These are phyloP conservation scores for Ichneumoninae sp. DNA, from an alignment of 2,888 invertebrate genomes.

Conservation along the genomic window DNA sequence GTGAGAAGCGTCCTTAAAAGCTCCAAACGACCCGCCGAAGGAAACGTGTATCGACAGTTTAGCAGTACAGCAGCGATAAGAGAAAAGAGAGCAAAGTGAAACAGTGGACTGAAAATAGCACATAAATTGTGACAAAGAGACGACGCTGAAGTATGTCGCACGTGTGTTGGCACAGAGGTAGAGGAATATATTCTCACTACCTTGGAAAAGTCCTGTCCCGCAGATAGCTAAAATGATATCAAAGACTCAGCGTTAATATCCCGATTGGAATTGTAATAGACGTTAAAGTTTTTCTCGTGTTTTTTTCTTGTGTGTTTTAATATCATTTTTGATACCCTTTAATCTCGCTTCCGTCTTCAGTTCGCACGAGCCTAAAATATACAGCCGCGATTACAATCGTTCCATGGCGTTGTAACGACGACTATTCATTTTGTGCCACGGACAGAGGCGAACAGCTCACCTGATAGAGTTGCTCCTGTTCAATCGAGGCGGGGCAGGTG, in stretches of 20 bases:
- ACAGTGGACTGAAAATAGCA: slow-evolving; percentile 52
- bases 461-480: slow-evolving; percentile 97
- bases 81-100: slow-evolving; percentile 41
- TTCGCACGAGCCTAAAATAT: slow-evolving; percentile 52
- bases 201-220: slow-evolving; percentile 97
- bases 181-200: slow-evolving; percentile 86
- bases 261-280: slow-evolving; percentile 52
- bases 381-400: slow-evolving; percentile 64
- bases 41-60: slow-evolving; percentile 56
- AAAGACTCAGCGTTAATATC: slow-evolving; percentile 70
- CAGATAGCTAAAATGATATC: slow-evolving; percentile 90
- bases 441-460: slow-evolving; percentile 84
- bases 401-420: slow-evolving; percentile 28
- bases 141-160: slow-evolving; percentile 64
- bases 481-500: slow-evolving; percentile 90
- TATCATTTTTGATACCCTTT: slow-evolving; percentile 12
- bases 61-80: slow-evolving; percentile 46
- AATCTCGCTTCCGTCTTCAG: slow-evolving; percentile 9
- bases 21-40: slow-evolving; percentile 17
- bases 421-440: not conserved
- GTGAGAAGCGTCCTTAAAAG: not conserved
- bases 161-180: slow-evolving; percentile 61
- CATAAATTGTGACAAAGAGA: slow-evolving; percentile 67
- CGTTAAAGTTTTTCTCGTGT: slow-evolving; percentile 37
- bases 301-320: not conserved